Conservation (phyloP, 2,797 vertebrate species). For the Falco concolor region DNA sequence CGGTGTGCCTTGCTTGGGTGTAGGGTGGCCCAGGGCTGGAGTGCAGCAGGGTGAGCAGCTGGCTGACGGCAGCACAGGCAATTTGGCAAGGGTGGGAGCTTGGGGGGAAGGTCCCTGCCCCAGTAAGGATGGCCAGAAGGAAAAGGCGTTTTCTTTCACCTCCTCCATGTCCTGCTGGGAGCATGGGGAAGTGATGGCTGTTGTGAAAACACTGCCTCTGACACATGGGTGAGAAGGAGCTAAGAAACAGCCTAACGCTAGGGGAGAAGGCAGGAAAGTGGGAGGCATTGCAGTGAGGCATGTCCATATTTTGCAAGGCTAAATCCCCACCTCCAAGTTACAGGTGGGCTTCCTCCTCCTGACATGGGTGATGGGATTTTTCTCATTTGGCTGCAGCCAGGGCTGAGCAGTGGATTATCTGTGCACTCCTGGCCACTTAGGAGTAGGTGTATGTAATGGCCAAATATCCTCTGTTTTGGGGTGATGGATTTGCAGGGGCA, state of each 20-base stretch:
- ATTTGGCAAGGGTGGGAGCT: neutral
- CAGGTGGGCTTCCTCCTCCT: neutral
- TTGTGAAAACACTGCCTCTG: neutral
- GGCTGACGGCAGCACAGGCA: neutral
- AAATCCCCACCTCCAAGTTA: neutral
- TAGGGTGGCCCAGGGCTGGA: neutral
- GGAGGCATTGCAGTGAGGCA: neutral
- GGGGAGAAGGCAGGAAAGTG: neutral
- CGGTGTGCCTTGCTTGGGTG: neutral
- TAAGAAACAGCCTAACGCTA: neutral
- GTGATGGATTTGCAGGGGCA: neutral
- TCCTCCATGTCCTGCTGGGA: neutral
- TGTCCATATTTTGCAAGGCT: neutral
- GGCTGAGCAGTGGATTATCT: neutral
- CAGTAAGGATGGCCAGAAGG: neutral
- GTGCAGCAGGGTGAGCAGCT: neutral
- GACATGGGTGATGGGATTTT: rapidly evolving
- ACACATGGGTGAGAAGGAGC: neutral
- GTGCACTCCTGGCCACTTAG: neutral
- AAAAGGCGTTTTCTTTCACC: neutral
- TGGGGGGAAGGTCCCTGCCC: neutral
- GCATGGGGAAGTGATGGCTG: neutral
- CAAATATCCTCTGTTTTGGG: neutral
- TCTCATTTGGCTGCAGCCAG: neutral
- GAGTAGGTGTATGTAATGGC: neutral